phyloP scores from a whole-genome alignment of 2,113 vertebrate genomes.

The Spea bombifrons region DNA sequence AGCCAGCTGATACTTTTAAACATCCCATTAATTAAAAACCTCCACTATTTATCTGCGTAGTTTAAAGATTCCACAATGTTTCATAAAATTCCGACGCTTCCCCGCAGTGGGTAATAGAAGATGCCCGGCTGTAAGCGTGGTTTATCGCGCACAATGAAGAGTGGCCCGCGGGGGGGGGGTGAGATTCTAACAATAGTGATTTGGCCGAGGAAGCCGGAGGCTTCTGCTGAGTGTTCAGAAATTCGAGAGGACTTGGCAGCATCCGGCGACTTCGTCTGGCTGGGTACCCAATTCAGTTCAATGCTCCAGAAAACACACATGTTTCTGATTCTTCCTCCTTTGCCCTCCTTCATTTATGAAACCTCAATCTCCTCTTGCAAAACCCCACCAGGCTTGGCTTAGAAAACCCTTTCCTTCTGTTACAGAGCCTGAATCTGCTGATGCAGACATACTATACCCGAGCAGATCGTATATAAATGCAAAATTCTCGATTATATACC shows the following conservation, averaged over 20 bases:
- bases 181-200: constrained; percentile 38
- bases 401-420: constrained; percentile 17
- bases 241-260: constrained; percentile 34
- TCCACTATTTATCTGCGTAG: no score
- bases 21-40: no score
- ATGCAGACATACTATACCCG: background rate
- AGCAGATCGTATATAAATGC: background rate
- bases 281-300: constrained; percentile 3
- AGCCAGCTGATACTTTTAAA: no score
- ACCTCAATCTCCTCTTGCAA: constrained; percentile 37
- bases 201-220: constrained; percentile 32
- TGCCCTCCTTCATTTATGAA: constrained; percentile 34
- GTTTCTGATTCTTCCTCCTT: constrained; percentile 36
- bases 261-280: constrained; percentile 2
- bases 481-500: no score
- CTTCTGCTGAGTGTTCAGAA: constrained; percentile 29
- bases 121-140: background rate
- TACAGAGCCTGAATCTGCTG: constrained; percentile 20
- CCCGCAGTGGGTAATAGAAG: background rate
- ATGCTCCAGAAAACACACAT: constrained; percentile 31
- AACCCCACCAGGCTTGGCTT: constrained; percentile 37
- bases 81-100: background rate
- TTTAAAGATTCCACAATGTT: no score
- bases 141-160: constrained; percentile 15
- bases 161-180: constrained; percentile 6